These are phyloP conservation scores for Proales similis DNA, from an alignment of 1,140 invertebrate genomes.

Conservation along the genomic window DNA sequence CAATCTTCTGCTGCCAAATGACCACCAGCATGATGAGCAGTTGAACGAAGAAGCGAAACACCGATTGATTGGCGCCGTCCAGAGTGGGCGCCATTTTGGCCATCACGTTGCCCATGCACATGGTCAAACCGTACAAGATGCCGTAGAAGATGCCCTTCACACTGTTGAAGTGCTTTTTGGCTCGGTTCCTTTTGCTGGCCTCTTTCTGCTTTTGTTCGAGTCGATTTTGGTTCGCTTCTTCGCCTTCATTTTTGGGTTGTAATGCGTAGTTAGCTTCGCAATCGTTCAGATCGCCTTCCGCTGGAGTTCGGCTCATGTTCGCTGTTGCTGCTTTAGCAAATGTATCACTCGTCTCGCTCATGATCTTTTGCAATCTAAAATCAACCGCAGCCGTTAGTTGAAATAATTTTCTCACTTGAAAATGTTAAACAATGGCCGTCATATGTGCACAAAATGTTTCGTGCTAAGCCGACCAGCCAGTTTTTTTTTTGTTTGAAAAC, in stretches of 20 bases:
- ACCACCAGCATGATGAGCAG: constrained; percentile 6
- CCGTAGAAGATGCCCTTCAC: constrained; percentile 4
- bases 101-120: constrained; percentile 34
- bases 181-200: no score
- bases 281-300: background rate
- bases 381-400: no score
- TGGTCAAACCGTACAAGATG: constrained; percentile 14
- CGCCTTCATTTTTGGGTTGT: background rate
- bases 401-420: no score
- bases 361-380: no score
- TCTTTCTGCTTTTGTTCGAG: no score
- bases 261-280: background rate
- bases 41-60: constrained; percentile 4
- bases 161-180: background rate
- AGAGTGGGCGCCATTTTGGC: constrained; percentile 29
- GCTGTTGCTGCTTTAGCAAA: background rate
- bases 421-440: no score
- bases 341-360: no score
- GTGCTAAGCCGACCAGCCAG: no score
- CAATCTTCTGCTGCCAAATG: constrained; percentile 4
- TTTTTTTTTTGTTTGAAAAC: no score
- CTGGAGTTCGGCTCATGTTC: background rate
- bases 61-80: constrained; percentile 25
- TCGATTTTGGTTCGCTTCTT: no score
- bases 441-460: no score